A percentile compares a stretch with the other conserved stretches of the same genome.
Evolutionary conservation across 2,797 vertebrate species (phyloP).

Genomic region (Sebastes oblongus): DNA sequence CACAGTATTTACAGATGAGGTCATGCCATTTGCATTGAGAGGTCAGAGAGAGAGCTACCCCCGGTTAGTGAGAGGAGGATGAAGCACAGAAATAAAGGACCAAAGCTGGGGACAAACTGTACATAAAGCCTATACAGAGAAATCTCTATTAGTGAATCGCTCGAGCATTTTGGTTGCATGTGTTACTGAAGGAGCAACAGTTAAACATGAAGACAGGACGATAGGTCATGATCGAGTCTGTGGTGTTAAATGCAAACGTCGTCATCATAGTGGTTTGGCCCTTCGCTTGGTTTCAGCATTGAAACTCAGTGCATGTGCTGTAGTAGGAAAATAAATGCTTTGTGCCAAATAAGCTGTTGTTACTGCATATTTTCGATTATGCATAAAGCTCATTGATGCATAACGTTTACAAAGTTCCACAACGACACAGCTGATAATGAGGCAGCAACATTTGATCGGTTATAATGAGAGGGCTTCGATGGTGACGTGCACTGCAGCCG

Average conservation of each 20-base stretch:
- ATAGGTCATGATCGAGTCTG: conserved; percentile 10
- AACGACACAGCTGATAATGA: conserved; percentile 44
- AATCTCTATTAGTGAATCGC: conserved; percentile 1
- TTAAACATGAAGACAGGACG: conserved; percentile 14
- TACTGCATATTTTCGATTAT: conserved; percentile 66
- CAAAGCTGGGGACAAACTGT: conserved; percentile 27
- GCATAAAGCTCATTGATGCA: conserved; percentile 68
- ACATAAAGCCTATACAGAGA: conserved; percentile 37
- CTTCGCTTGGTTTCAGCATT: conserved; percentile 63
- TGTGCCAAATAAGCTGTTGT: conserved; percentile 52
- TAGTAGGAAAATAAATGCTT: conserved; percentile 74
- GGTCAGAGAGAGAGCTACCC: conserved; percentile 40
- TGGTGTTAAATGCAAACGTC: conserved; percentile 37
- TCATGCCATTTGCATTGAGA: conserved; percentile 65
- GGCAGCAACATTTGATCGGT: conserved; percentile 32
- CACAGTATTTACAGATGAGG: conserved; percentile 79
- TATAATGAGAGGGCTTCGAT: conserved; percentile 25
- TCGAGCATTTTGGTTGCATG: conserved; percentile 28
- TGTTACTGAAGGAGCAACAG: conserved; percentile 14
- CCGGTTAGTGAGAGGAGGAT: conserved; percentile 30
- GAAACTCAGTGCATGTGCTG: conserved; percentile 69
- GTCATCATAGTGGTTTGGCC: conserved; percentile 61
- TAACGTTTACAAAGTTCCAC: conserved; percentile 49
- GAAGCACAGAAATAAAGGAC: conserved; percentile 44
- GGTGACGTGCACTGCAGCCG: conserved; percentile 16